Evolutionary conservation across 1,140 invertebrate genomes (phyloP), one percentile per base, ranked within the genome.

Genomic region (Solenopsis invicta): DNA sequence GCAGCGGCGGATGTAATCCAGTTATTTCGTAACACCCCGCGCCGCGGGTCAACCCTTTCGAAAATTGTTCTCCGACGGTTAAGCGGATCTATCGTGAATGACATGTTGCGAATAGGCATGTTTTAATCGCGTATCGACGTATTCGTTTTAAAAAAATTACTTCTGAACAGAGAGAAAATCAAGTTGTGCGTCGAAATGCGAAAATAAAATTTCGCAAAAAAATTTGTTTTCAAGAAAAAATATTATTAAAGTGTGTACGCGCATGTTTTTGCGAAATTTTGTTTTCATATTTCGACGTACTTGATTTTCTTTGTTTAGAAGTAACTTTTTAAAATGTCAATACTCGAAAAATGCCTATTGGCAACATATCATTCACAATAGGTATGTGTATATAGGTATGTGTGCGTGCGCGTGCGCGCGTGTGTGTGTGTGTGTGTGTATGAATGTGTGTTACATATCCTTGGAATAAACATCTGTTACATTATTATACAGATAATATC

Each of bases 1-100:
- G 41, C 54, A 74, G 66, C 69, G n/a, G 69, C 69, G 54, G 24
- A 50, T 34, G n/a, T 84, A 74, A 84, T 84, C 80, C 67, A 84
- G 54, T 82, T 82, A 61, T 74, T 74, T 74, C 41, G 24, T 74
- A 74, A 80, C 21, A n/a, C 54, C 21, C 48, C 52, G 24, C 24
- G 37, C 21, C 21, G 41, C 54, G 54, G 45, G n/a, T 62, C 69
- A 4, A 61, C 37, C 67, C 56, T 84, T 74, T 84, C 54, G 80
- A 16, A 84, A 84, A 84, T 84, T 74, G 56, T 48, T 84, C 34
- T 37, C 64, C 41, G 54, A 48, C 52, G 24, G 21, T 18, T 48
- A 48, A 84, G 69, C 80, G 69, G 24, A 56, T 45, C 18, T 45
- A 34, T 21, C 24, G 21, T 12, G 13, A 37, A 52, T 37, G 45